Evolutionary conservation across 2,797 vertebrate genomes (phyloP).

Genomic region (Tamandua tetradactyla): DNA sequence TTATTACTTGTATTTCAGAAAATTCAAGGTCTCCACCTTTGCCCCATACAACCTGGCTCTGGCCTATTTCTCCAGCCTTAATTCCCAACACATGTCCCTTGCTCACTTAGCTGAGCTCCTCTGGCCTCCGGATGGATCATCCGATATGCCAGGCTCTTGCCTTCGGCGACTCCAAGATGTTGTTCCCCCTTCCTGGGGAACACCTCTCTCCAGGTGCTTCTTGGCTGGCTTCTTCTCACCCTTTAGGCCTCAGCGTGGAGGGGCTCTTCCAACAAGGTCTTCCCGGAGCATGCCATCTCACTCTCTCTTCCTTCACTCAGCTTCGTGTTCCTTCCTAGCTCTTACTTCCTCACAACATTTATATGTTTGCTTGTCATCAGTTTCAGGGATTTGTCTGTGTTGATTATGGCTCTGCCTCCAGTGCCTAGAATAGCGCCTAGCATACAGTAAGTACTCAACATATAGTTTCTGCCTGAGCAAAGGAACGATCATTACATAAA

Average conservation of each 20-base stretch:
- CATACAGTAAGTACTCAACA: neutral
- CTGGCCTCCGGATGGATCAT: neutral
- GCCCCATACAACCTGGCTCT: neutral
- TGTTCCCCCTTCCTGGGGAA: neutral
- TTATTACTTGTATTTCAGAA: neutral
- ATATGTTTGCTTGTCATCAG: too few species aligned
- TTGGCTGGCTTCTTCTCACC: neutral
- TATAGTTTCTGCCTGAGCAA: neutral
- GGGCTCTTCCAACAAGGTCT: neutral
- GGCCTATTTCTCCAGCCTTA: neutral
- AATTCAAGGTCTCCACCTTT: neutral
- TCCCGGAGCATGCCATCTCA: neutral
- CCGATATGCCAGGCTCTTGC: too few species aligned
- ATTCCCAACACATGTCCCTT: too few species aligned
- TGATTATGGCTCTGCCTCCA: neutral
- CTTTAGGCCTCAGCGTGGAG: neutral
- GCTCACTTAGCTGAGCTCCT: neutral
- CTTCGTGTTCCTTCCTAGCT: neutral
- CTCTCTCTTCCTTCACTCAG: too few species aligned
- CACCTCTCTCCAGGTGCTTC: neutral
- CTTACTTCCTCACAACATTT: neutral
- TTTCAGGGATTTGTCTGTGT: neutral
- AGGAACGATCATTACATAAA: neutral
- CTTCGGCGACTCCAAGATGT: neutral
- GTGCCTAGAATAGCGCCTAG: neutral